Percentiles rank a stretch among this genome's conserved stretches.
Conservation (phyloP, 2,113 vertebrate genomes). For the Asarcornis scutulata region DNA sequence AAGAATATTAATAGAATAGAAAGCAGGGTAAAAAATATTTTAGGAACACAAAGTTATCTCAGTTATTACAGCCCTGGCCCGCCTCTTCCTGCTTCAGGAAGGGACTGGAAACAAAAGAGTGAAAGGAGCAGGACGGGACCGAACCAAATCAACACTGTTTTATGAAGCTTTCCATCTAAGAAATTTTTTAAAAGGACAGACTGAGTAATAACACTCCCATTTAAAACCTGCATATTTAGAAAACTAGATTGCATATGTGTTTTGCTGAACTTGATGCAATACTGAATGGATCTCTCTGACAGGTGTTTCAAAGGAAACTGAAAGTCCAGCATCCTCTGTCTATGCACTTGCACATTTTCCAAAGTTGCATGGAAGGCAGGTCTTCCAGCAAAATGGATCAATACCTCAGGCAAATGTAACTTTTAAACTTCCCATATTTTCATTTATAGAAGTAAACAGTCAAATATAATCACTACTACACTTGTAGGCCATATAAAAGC, state of each 20-base stretch:
- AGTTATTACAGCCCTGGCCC: not conserved
- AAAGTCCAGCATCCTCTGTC: not conserved
- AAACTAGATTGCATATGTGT: not conserved
- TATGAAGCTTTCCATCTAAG: not conserved
- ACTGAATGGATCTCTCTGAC: not conserved
- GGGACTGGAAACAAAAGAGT: not conserved
- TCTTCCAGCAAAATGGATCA: accelerated
- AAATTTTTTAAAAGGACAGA: not conserved
- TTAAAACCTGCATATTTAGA: not conserved
- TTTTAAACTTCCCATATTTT: not conserved
- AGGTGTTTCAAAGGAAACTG: not conserved
- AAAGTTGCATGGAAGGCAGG: not conserved
- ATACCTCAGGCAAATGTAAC: not conserved
- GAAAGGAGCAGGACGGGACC: too few relatives aligned
- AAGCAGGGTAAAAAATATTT: not conserved
- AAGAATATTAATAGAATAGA: not conserved
- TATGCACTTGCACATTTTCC: not conserved
- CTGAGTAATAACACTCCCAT: not conserved
- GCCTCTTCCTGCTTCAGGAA: not conserved
- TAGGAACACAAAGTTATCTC: not conserved
- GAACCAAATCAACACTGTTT: not conserved
- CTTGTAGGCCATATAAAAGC: not conserved
- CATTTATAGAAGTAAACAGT: not conserved
- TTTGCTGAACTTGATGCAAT: not conserved
- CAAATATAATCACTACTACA: not conserved